Percentiles rank a stretch among this genome's conserved stretches.
These are phyloP conservation scores for Lemur catta DNA, from an alignment of 2,797 vertebrate genomes.

Conservation along the genomic window DNA sequence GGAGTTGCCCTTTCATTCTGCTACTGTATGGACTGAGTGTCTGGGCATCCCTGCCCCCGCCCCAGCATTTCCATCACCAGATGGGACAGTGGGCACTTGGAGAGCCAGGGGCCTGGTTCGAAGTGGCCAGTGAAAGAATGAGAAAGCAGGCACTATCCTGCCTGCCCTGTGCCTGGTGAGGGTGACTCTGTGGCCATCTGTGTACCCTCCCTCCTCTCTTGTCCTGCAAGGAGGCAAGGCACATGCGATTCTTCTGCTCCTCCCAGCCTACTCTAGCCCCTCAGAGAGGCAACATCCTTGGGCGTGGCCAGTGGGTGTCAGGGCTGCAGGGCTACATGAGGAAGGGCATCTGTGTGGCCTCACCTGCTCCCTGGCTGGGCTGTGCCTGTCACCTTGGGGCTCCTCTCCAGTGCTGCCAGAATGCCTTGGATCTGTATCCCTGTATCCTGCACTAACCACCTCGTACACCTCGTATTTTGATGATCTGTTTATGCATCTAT, in stretches of 20 bases:
- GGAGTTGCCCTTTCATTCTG: neutral
- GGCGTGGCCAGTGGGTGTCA: neutral
- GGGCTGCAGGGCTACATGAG: neutral
- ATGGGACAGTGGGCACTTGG: neutral
- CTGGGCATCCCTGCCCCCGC: neutral
- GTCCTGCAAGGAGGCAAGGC: neutral
- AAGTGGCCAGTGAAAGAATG: conserved; percentile 52
- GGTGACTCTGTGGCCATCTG: conserved; percentile 42
- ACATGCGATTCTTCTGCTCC: neutral
- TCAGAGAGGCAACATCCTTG: neutral
- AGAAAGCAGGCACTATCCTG: conserved; percentile 61
- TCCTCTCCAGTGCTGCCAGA: neutral
- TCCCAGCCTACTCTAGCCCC: neutral
- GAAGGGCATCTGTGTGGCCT: neutral
- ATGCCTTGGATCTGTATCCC: neutral
- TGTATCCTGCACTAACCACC: neutral
- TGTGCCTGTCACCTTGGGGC: neutral
- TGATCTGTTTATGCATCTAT: neutral
- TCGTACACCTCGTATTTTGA: neutral
- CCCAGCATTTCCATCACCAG: neutral
- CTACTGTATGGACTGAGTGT: neutral
- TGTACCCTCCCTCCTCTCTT: neutral
- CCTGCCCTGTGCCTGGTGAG: conserved; percentile 18
- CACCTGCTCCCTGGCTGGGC: neutral
- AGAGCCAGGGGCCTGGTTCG: conserved; percentile 47